Percentiles rank a stretch among this genome's conserved stretches.
These are phyloP conservation scores for Meriones unguiculatus DNA, from an alignment of 2,113 vertebrate genomes.

Conservation along the genomic window DNA sequence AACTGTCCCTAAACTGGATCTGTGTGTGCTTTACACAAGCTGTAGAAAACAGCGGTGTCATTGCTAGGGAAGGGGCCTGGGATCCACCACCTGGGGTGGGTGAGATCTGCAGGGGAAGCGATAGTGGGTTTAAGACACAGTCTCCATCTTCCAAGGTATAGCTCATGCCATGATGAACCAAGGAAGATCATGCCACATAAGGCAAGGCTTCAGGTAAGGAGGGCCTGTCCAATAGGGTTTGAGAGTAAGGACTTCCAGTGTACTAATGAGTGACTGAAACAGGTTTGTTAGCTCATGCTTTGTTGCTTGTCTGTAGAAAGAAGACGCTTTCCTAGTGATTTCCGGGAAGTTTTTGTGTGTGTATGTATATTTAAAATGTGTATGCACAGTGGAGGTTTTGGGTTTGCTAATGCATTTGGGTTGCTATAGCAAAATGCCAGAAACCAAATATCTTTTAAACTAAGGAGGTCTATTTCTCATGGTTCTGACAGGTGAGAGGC, in stretches of 20 bases:
- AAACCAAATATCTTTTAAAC: not conserved
- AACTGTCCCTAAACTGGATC: conserved; percentile 91
- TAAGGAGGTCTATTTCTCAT: not conserved
- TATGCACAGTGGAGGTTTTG: not conserved
- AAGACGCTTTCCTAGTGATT: not conserved
- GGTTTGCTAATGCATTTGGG: not conserved
- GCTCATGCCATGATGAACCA: not conserved
- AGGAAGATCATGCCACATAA: not conserved
- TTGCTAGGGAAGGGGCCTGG: conserved; percentile 75
- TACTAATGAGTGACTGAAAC: too few species aligned
- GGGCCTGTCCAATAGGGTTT: fast-evolving
- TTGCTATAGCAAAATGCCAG: not conserved
- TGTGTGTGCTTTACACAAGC: conserved; percentile 87
- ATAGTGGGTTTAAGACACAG: not conserved
- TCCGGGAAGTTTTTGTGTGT: not conserved
- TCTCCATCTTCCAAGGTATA: conserved; percentile 26
- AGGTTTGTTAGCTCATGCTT: not conserved
- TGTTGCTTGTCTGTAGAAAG: not conserved
- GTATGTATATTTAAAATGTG: not conserved
- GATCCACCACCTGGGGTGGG: conserved; percentile 44
- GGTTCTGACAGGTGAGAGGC: not conserved
- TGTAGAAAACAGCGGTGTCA: conserved; percentile 83
- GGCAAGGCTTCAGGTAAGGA: not conserved
- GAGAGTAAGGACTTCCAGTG: not conserved
- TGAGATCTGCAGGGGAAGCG: conserved; percentile 29